Conservation (phyloP, 30 jellyfish, hydroid and myxozoan species). For the Phacellophora camtschatica region DNA sequence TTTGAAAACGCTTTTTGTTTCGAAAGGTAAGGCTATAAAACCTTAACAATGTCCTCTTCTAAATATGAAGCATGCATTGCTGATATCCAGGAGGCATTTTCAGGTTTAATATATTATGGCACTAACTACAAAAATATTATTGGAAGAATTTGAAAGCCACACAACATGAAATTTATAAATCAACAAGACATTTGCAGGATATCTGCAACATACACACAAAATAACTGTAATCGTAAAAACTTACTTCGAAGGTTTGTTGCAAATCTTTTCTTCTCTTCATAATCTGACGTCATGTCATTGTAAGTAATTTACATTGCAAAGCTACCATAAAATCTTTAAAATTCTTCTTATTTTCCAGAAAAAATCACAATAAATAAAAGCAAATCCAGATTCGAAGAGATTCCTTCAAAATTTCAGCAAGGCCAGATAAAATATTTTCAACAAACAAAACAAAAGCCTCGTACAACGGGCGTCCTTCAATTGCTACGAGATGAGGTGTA, state of each 20-base stretch:
- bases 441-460: conserved; percentile 33
- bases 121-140: no score
- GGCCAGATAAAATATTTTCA: background rate
- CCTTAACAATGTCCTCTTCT: no score
- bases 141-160: no score
- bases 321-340: background rate
- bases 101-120: no score
- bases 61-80: no score
- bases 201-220: no score
- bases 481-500: background rate
- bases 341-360: background rate
- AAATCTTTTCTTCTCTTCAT: conserved; percentile 61
- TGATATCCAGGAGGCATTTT: no score
- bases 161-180: no score
- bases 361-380: background rate
- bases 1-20: no score
- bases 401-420: background rate
- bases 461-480: conserved; percentile 37
- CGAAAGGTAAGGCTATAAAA: no score
- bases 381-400: background rate
- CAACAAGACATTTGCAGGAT: no score
- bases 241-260: background rate
- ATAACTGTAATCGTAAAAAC: no score
- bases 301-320: background rate
- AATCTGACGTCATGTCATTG: conserved; percentile 37